phyloP scores from a whole-genome alignment of 2,888 invertebrate genomes.

The Hydraecia micacea region DNA sequence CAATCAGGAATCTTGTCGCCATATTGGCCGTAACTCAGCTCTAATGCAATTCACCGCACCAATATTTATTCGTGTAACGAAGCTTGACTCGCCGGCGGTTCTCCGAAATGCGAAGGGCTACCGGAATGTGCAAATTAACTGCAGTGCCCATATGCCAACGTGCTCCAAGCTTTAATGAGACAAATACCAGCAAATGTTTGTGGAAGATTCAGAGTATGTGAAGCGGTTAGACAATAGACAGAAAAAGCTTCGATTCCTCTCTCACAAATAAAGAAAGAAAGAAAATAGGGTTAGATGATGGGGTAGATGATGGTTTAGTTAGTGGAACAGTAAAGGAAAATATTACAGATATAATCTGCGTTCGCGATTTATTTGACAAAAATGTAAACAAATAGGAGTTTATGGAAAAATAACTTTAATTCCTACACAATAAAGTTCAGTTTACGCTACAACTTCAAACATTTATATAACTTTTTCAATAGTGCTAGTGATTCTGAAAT shows the following conservation, averaged over 20 bases:
- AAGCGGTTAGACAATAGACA: background rate
- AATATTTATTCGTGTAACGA: slow-evolving; percentile 41
- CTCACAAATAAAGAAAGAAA: background rate
- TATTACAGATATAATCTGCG: too few relatives aligned
- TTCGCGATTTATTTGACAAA: too few relatives aligned
- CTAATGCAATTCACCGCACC: slow-evolving; percentile 27
- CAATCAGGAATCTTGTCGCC: slow-evolving; percentile 4
- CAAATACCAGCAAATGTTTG: slow-evolving; percentile 35
- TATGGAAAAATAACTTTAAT: too few relatives aligned
- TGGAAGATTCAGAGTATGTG: slow-evolving; percentile 5
- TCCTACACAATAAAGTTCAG: too few relatives aligned
- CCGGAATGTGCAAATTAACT: slow-evolving; percentile 51
- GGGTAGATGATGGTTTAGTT: background rate
- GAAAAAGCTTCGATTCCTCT: background rate
- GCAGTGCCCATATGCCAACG: slow-evolving; percentile 27
- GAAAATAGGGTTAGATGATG: background rate
- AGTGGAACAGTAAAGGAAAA: background rate
- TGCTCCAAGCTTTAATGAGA: slow-evolving; percentile 30
- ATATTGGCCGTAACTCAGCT: background rate
- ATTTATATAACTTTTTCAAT: too few relatives aligned
- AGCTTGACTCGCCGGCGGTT: slow-evolving; percentile 38
- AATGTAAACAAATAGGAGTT: too few relatives aligned
- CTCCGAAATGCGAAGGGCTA: slow-evolving; percentile 49
- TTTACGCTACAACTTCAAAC: too few relatives aligned
- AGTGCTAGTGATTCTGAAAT: too few relatives aligned